Base-by-base conservation (phyloP, 2,113 vertebrate genomes). In the Notechis scutatus region DNA sequence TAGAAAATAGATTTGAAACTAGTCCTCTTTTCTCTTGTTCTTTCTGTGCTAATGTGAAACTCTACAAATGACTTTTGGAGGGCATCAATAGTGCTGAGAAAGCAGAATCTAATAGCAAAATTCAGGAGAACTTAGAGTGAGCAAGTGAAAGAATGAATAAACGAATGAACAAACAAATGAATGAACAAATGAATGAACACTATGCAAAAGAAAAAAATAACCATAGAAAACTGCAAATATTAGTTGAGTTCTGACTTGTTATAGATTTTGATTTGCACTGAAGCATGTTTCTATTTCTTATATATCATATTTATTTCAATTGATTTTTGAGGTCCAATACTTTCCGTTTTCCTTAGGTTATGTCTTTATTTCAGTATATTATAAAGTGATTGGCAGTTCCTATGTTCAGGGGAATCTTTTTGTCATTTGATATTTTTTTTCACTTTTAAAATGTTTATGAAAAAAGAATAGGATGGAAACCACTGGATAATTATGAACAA, bases 401-500 rank as follows among this genome's bases (percentile, higher is more conserved):
- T 47, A 90, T 0, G 90, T 85, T 50, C 59, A 0, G 3, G 8
- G n/a, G 10, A 59, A 54, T 24, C 56, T 61, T 50, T 64, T 87
- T 24, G 50, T 29, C n/a, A 5, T 89, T 93, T 90, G 7, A 52
- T 81, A 0, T 21, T n/a, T 92, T 14, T 14, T 20, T 52, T 3
- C 39, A 88, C 24, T 64, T 50, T 47, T 64, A 57, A 47, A 61
- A 57, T 34, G 10, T 54, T 21, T 81, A 81, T 81, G 39, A 42
- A 81, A 81, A 47, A 64, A 42, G 12, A 26, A 86, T 42, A 52
- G 85, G 7, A 9, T 85, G n/a, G 57, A 87, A 90, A 1, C 15
- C 26, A 39, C 26, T 64, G 34, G 5, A 42, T 92, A 42, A 69
- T 55, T 55, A 50, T 90, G 89, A 92, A 90, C 89, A 91, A 93